Conservation (phyloP, 2,797 vertebrate genomes). For the Falco concolor region DNA sequence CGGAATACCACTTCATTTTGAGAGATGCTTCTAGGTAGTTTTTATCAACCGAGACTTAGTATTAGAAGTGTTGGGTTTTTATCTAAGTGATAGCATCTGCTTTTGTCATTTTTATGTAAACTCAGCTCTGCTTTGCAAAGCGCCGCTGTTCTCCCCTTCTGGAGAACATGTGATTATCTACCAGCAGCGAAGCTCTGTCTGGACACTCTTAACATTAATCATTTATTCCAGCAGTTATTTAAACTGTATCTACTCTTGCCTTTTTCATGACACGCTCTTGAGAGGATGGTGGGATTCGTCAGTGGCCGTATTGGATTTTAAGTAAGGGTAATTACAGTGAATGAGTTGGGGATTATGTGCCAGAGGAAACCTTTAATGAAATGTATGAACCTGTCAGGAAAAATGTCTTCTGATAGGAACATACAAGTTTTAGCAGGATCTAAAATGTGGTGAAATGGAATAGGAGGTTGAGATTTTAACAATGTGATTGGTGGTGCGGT, state of each 20-base stretch:
- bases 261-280: background rate
- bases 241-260: background rate
- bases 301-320: background rate
- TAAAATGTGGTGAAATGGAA: background rate
- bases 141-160: background rate
- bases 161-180: background rate
- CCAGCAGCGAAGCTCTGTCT: background rate
- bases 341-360: background rate
- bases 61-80: background rate
- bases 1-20: background rate
- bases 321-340: background rate
- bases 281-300: background rate
- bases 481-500: background rate
- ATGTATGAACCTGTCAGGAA: background rate
- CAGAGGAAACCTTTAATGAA: background rate
- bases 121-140: background rate
- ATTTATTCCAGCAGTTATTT: background rate
- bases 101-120: constrained; percentile 8
- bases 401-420: background rate
- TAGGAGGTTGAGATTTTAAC: background rate
- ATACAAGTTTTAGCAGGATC: background rate
- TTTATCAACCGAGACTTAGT: background rate
- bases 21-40: background rate
- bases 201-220: background rate
- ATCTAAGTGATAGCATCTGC: background rate